A percentile compares a stretch with the other conserved stretches of the same genome.
These are phyloP conservation scores for Eretmocerus hayati DNA, from an alignment of 2,888 invertebrate genomes.

Conservation along the genomic window DNA sequence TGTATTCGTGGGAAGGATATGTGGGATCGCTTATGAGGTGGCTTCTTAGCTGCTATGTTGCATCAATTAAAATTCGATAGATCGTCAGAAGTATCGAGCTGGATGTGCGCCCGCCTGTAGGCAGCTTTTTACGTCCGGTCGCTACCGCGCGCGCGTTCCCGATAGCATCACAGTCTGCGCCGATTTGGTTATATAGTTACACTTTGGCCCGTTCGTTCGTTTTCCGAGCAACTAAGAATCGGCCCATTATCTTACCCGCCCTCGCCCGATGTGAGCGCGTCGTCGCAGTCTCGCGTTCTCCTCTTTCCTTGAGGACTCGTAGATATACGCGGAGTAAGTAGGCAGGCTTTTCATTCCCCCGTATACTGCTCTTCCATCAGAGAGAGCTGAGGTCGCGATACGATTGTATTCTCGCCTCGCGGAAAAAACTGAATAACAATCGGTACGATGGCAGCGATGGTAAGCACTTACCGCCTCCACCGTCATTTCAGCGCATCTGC, in stretches of 20 bases:
- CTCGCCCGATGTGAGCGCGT: not conserved
- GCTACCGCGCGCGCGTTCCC: not conserved
- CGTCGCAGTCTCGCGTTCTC: not conserved
- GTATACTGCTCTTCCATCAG: constrained; percentile 5
- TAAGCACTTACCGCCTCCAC: not conserved
- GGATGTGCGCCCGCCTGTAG: not conserved
- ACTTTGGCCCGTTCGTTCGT: constrained; percentile 19
- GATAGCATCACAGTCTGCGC: not conserved
- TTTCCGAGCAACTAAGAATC: constrained; percentile 24
- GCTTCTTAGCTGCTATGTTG: no score
- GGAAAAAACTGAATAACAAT: constrained; percentile 19
- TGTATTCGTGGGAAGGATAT: no score
- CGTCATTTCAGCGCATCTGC: not conserved
- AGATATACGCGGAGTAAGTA: no score
- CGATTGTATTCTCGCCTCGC: constrained; percentile 22
- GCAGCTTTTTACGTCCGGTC: constrained; percentile 14
- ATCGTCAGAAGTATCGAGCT: constrained; percentile 23
- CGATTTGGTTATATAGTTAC: no score
- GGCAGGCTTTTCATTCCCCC: not conserved
- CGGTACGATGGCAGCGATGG: not conserved
- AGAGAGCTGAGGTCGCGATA: constrained; percentile 10
- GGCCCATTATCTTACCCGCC: constrained; percentile 14
- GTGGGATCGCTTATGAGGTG: no score
- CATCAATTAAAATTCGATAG: constrained; percentile 21
- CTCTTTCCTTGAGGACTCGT: not conserved